Conservation (phyloP, 2,113 vertebrate species). For the Callipepla californica region DNA sequence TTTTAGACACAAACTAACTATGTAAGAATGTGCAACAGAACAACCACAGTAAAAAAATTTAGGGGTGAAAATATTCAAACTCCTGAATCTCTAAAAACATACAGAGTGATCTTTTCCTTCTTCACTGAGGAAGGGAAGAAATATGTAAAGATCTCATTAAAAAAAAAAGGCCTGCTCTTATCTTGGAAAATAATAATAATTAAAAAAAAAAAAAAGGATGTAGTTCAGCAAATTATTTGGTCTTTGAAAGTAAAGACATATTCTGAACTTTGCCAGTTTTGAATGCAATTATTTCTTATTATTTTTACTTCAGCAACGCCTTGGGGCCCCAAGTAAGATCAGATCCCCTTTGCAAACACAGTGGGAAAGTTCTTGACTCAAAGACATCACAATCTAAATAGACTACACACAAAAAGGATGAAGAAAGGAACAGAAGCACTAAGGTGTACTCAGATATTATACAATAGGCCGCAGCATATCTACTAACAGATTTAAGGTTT, state of each 20-base stretch:
- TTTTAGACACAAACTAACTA: background rate
- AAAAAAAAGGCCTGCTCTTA: background rate
- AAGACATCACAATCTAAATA: slow-evolving; percentile 9
- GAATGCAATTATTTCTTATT: slow-evolving; percentile 35
- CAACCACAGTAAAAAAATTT: background rate
- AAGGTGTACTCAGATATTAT: background rate
- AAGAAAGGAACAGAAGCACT: slow-evolving; percentile 39
- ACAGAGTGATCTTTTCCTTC: background rate
- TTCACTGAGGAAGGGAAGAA: background rate
- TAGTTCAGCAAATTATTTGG: background rate
- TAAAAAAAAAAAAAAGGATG: background rate
- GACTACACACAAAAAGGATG: background rate
- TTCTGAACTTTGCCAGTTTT: background rate
- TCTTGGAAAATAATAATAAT: background rate
- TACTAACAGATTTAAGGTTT: slow-evolving; percentile 37
- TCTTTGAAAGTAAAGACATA: slow-evolving; percentile 18
- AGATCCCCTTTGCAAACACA: slow-evolving; percentile 33
- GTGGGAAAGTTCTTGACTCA: slow-evolving; percentile 22
- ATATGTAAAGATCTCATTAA: slow-evolving; percentile 2
- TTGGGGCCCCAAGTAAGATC: slow-evolving; percentile 5
- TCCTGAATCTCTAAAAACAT: background rate
- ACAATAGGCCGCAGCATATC: background rate
- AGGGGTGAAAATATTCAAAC: background rate
- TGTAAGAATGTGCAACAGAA: background rate
- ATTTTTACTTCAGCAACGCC: slow-evolving; percentile 29